These are phyloP conservation scores for Polyploca ridens DNA, from an alignment of 2,888 invertebrate species.

Conservation along the genomic window DNA sequence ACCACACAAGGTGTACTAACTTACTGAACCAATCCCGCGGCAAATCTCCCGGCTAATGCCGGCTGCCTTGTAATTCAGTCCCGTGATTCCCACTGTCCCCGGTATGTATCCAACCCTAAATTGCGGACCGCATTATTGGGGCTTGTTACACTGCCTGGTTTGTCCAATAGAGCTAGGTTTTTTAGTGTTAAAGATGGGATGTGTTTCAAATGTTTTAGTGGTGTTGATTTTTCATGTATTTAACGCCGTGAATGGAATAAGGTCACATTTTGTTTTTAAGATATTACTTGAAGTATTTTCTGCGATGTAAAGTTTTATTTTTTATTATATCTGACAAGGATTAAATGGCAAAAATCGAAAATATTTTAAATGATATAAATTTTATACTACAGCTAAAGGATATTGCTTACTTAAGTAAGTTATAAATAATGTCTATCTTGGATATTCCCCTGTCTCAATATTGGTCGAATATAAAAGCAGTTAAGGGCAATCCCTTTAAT, in stretches of 20 bases:
- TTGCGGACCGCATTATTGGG: slow-evolving; percentile 46
- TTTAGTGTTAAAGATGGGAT: neutral
- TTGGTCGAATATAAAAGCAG: slow-evolving; percentile 54
- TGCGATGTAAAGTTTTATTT: no score
- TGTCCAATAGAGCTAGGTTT: neutral
- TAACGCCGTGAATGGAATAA: no score
- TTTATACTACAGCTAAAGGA: no score
- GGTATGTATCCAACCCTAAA: slow-evolving; percentile 41
- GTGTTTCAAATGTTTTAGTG: neutral
- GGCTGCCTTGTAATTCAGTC: slow-evolving; percentile 44
- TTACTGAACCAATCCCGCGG: slow-evolving; percentile 35
- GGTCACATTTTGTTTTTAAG: no score
- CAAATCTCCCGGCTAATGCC: slow-evolving; percentile 45
- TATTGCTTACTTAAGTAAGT: neutral
- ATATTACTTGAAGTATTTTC: no score
- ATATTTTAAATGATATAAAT: no score
- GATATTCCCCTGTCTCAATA: neutral
- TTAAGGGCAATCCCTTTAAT: slow-evolving; percentile 66
- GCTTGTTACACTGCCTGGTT: slow-evolving; percentile 27
- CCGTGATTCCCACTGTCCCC: slow-evolving; percentile 43
- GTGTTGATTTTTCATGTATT: neutral
- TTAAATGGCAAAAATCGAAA: no score
- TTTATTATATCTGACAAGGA: no score
- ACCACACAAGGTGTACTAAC: slow-evolving; percentile 36
- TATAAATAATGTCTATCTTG: slow-evolving; percentile 3